Evolutionary conservation across 2,113 vertebrate species (phyloP), one percentile per base, ranked within the genome.

Genomic region (Danionella cerebrum): DNA sequence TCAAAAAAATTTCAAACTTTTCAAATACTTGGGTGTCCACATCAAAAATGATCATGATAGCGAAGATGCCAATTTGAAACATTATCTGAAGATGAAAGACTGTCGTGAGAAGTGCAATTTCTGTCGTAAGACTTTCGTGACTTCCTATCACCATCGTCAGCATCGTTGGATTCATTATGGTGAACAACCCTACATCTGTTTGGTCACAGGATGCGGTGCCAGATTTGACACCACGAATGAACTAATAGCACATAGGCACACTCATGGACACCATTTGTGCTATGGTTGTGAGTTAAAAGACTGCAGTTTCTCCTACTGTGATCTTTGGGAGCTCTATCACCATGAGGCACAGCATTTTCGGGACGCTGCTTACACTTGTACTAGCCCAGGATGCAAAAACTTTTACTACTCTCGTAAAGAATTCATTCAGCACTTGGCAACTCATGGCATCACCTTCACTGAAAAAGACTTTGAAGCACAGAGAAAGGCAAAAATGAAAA

Each of bases 321-420:
- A 98, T 72, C 77, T 97, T 18, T 94, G 91, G 36, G 94, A 96
- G 52, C 89, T 99, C 3, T 99, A 97, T 81, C 96, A 98, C 69
- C 96, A 99, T 0, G 96, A 99, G 83, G 95, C 96, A 6, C 94
- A 98, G 81, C 96, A 99, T 77, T 99, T 98, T 82, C 87, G 95
- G 65, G 94, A 98, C 45, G 94, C 95, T 0, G 94, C 96, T 0
- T 99, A 94, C 33, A 92, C 89, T 2, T 99, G 96, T 75, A 89
- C 82, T 3, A 87, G 87, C 29, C 78, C 84, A 3, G 90, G 90
- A 11, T 99, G 96, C 83, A 94, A 88, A 74, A 95, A 94, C 51
- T 99, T 93, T 71, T 98, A 93, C 78, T 95, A 94, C 65, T 98
- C 94, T 53, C 97, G 92, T 84, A 91, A 89, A 57, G 95, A 98